phyloP scores from a whole-genome alignment of 2,113 vertebrate species.

The Cryptotis parvus region DNA sequence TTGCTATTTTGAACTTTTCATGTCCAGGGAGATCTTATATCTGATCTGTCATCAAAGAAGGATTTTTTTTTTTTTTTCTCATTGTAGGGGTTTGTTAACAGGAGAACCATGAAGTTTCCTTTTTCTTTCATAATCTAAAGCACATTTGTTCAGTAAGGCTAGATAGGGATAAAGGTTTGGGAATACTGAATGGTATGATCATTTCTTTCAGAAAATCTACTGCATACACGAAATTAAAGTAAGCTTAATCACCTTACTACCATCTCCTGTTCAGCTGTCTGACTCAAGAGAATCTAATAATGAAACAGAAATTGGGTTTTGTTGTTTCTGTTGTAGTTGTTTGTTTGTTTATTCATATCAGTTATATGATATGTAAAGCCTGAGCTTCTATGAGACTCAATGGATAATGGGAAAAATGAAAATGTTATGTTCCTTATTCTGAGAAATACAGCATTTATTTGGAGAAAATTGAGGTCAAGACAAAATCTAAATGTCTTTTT shows the following conservation, averaged over 20 bases:
- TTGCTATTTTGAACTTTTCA: not conserved
- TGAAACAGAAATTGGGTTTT: not conserved
- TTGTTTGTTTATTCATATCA: not conserved
- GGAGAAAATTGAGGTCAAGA: slow-evolving; percentile 1
- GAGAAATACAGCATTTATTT: not conserved
- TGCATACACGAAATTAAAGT: not conserved
- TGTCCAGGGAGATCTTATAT: not conserved
- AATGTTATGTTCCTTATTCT: slow-evolving; percentile 32
- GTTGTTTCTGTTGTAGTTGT: not conserved
- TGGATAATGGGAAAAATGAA: not conserved
- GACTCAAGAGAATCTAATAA: not conserved
- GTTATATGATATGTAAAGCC: not conserved
- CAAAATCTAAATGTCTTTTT: slow-evolving; percentile 27
- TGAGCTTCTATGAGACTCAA: slow-evolving; percentile 34
- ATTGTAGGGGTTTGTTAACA: not conserved
- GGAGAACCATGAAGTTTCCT: not conserved
- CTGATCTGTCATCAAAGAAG: not conserved
- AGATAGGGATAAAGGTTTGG: not conserved
- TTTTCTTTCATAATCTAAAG: not conserved
- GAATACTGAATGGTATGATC: not conserved
- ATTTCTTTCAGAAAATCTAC: not conserved
- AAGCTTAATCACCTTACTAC: not conserved
- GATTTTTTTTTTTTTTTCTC: not conserved
- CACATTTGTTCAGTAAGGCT: not conserved
- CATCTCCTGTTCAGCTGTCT: not conserved